Evolutionary conservation across 2,113 vertebrate species (phyloP).

Genomic region (Trichechus manatus): DNA sequence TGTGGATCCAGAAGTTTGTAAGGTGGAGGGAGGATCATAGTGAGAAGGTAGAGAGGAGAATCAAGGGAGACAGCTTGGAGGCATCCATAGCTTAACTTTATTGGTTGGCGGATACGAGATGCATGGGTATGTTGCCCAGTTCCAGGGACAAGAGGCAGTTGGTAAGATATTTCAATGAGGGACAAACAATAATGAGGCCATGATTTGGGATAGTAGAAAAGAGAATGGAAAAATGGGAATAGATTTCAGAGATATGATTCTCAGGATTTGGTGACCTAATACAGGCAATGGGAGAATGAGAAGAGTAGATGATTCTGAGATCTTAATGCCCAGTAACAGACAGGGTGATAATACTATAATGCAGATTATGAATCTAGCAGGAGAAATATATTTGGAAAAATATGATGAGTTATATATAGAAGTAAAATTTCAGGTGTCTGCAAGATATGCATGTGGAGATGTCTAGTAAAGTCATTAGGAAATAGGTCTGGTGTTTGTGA

Average conservation of each 20-base stretch:
- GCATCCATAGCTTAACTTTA: constrained; percentile 37
- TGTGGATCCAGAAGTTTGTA: constrained; percentile 6
- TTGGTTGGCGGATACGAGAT: background rate
- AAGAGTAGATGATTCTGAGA: background rate
- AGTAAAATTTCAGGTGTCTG: background rate
- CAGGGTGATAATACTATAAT: background rate
- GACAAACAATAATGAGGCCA: background rate
- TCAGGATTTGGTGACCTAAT: constrained; percentile 5
- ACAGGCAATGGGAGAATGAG: background rate
- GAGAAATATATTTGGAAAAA: constrained; percentile 50
- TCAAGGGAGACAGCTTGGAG: background rate
- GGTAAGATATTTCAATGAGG: constrained; percentile 13
- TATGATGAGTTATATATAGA: constrained; percentile 5
- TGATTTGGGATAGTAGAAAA: constrained; percentile 2
- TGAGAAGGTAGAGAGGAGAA: constrained; percentile 39
- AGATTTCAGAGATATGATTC: background rate
- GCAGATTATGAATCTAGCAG: background rate
- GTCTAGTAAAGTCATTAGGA: constrained; percentile 13
- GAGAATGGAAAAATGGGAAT: constrained; percentile 24
- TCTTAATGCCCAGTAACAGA: background rate
- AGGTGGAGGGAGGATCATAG: background rate
- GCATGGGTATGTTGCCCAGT: background rate
- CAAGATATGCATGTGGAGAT: background rate
- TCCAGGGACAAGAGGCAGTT: background rate
- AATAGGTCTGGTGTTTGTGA: constrained; percentile 13